Conservation (phyloP, 2,888 invertebrate genomes). For the Papilio elwesi region DNA sequence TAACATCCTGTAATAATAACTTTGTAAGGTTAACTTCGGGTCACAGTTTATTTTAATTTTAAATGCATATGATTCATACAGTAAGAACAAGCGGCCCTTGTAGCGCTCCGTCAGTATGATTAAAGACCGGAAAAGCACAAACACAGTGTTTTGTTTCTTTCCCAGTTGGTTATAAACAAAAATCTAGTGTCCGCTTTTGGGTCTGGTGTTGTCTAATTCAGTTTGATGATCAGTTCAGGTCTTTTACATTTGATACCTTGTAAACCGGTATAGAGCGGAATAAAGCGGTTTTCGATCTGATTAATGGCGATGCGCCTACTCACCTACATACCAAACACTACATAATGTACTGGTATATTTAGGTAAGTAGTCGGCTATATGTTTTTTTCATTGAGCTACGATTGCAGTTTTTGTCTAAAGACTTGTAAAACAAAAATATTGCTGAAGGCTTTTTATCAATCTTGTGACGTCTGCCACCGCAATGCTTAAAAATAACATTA, state of each 20-base stretch:
- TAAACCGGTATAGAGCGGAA: too few species aligned
- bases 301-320: too few species aligned
- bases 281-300: too few species aligned
- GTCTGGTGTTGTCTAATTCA: too few species aligned
- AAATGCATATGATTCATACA: slow-evolving; percentile 8
- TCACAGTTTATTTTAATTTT: neutral
- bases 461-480: neutral
- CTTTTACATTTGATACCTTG: too few species aligned
- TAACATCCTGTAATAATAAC: slow-evolving; percentile 3
- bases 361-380: too few species aligned
- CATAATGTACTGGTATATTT: too few species aligned
- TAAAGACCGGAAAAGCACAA: slow-evolving; percentile 4
- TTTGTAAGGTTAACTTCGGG: slow-evolving; percentile 1
- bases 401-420: neutral
- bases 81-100: slow-evolving; percentile 5
- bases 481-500: slow-evolving; percentile 15
- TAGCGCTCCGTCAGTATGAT: neutral
- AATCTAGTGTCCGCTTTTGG: too few species aligned
- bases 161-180: neutral
- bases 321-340: too few species aligned
- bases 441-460: neutral
- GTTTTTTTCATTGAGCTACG: too few species aligned
- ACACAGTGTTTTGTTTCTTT: neutral
- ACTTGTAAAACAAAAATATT: neutral
- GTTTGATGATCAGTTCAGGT: too few species aligned